Evolutionary conservation across 2,113 vertebrate genomes (phyloP).

Genomic region (Ciconia stormi): DNA sequence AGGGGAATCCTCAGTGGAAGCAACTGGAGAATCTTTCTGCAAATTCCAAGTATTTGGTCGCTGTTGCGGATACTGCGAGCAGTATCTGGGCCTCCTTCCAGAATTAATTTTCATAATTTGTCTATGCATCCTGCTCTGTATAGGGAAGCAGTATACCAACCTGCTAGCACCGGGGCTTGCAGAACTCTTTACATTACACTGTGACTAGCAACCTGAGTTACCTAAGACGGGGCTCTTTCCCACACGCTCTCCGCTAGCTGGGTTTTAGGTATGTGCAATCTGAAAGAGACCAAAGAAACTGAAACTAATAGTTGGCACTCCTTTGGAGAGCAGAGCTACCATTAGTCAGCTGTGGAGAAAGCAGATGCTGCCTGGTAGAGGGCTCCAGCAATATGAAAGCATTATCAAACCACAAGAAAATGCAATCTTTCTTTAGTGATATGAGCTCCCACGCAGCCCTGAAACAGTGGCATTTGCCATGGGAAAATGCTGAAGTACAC

Average conservation of each 20-base stretch:
- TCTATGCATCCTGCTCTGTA: not conserved
- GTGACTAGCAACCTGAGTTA: not conserved
- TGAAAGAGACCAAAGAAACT: not conserved
- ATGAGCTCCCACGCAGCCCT: accelerated
- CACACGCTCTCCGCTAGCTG: not conserved
- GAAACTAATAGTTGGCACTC: not conserved
- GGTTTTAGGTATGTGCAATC: not conserved
- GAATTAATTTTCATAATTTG: not conserved
- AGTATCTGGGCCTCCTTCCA: not conserved
- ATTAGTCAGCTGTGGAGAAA: not conserved
- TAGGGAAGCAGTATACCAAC: not conserved
- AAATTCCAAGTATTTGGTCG: not conserved
- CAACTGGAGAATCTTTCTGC: not conserved
- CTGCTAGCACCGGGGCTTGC: not conserved
- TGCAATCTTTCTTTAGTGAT: not conserved
- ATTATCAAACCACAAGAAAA: not conserved
- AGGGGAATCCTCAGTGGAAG: not conserved
- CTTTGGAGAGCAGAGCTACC: not conserved
- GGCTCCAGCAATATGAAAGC: not conserved
- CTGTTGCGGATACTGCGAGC: not conserved
- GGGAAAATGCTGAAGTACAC: not conserved
- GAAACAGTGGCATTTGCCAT: not conserved
- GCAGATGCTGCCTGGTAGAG: not conserved
- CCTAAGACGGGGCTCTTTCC: accelerated
- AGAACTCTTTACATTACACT: not conserved